phyloP scores from a whole-genome alignment of 1,140 invertebrate species.

The Drosophila nigrodunni region DNA sequence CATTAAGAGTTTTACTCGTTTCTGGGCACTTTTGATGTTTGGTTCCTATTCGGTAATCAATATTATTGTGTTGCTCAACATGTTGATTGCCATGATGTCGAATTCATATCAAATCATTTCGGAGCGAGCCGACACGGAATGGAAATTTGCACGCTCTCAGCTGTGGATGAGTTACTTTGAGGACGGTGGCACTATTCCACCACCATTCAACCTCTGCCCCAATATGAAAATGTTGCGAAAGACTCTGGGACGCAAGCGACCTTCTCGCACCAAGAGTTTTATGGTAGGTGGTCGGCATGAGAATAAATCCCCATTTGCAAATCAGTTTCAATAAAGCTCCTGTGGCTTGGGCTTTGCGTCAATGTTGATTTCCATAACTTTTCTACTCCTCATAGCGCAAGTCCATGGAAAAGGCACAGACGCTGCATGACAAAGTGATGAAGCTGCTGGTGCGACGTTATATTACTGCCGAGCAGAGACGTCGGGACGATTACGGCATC shows the following conservation, averaged over 20 bases:
- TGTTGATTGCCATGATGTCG: slow-evolving; percentile 98
- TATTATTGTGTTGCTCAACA: slow-evolving; percentile 96
- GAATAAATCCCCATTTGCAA: slow-evolving; percentile 62
- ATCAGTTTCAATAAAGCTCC: slow-evolving; percentile 75
- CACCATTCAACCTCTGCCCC: slow-evolving; percentile 95
- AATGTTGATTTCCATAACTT: slow-evolving; percentile 36
- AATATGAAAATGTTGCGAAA: slow-evolving; percentile 87
- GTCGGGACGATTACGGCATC: slow-evolving; percentile 93
- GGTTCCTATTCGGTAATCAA: slow-evolving; percentile 96
- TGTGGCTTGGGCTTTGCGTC: slow-evolving; percentile 62
- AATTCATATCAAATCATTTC: slow-evolving; percentile 97
- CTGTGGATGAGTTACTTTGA: slow-evolving; percentile 98
- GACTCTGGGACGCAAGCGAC: slow-evolving; percentile 80
- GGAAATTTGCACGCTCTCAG: slow-evolving; percentile 95
- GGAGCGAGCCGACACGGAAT: slow-evolving; percentile 94
- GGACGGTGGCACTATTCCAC: slow-evolving; percentile 93
- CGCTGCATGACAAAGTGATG: slow-evolving; percentile 91
- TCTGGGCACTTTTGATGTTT: slow-evolving; percentile 95
- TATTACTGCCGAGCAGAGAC: slow-evolving; percentile 92
- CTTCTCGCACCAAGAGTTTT: slow-evolving; percentile 86
- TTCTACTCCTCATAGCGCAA: slow-evolving; percentile 86
- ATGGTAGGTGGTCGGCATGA: slow-evolving; percentile 85
- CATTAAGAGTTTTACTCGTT: slow-evolving; percentile 94
- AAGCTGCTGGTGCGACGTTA: slow-evolving; percentile 91
- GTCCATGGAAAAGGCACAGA: slow-evolving; percentile 88